A percentile compares a stretch with the other conserved stretches of the same genome.
Conservation (phyloP, 2,113 vertebrate genomes). For the Mobula birostris region DNA sequence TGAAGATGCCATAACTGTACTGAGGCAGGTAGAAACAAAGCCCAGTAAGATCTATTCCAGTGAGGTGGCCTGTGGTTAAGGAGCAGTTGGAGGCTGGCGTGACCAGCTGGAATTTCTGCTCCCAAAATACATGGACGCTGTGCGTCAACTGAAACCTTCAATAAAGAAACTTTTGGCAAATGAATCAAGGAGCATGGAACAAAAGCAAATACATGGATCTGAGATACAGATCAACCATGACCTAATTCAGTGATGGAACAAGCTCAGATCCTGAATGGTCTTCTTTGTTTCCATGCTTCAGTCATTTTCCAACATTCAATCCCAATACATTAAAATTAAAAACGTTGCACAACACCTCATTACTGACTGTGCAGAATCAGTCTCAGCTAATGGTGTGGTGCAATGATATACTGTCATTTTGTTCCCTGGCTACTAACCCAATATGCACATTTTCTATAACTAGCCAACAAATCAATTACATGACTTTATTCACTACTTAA, state of each 20-base stretch:
- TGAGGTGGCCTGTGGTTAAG: background rate
- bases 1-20: background rate
- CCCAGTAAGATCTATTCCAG: background rate
- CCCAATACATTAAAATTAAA: background rate
- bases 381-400: background rate
- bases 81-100: background rate
- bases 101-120: background rate
- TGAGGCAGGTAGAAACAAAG: background rate
- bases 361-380: background rate
- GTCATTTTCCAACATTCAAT: background rate
- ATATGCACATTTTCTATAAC: background rate
- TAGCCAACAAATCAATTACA: constrained; percentile 19
- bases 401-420: background rate
- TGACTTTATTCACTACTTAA: constrained; percentile 14
- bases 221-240: background rate
- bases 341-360: background rate
- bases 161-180: background rate
- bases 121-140: background rate
- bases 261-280: background rate
- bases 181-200: background rate
- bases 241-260: background rate
- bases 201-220: background rate
- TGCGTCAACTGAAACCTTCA: background rate
- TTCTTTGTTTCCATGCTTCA: background rate
- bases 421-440: background rate